These are phyloP conservation scores for Littorina saxatilis DNA, from an alignment of 1,140 invertebrate genomes.

Conservation along the genomic window DNA sequence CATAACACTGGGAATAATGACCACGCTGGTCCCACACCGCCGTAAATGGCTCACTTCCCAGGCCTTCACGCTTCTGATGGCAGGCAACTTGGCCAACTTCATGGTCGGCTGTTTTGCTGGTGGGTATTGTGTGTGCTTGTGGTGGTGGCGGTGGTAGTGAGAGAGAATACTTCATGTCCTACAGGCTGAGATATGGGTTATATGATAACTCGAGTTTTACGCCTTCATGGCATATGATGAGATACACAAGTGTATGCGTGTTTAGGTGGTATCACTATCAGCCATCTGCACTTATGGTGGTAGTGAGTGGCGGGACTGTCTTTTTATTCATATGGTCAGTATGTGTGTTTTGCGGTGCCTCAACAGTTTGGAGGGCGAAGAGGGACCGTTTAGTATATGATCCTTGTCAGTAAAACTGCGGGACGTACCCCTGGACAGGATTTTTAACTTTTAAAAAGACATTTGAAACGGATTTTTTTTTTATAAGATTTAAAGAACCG, in stretches of 20 bases:
- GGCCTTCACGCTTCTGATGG: constrained; percentile 88
- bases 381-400: too few relatives aligned
- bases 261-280: too few relatives aligned
- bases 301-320: background rate
- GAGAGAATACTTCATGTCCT: background rate
- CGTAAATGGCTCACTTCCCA: constrained; percentile 79
- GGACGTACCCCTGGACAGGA: too few relatives aligned
- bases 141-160: background rate
- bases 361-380: too few relatives aligned
- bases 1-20: constrained; percentile 89
- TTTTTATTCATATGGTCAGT: background rate
- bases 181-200: background rate
- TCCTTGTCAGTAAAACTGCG: too few relatives aligned
- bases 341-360: background rate
- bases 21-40: constrained; percentile 87
- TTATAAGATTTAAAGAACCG: too few relatives aligned
- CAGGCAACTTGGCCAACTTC: constrained; percentile 92
- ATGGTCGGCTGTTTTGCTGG: constrained; percentile 64
- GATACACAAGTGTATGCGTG: too few relatives aligned
- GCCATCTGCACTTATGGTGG: background rate
- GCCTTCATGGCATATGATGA: too few relatives aligned
- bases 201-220: too few relatives aligned
- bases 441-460: too few relatives aligned
- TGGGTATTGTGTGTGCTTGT: constrained; percentile 36
- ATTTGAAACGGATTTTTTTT: too few relatives aligned